These are phyloP conservation scores for Nannoperca obscura DNA, from an alignment of 2,797 vertebrate species.

Conservation along the genomic window DNA sequence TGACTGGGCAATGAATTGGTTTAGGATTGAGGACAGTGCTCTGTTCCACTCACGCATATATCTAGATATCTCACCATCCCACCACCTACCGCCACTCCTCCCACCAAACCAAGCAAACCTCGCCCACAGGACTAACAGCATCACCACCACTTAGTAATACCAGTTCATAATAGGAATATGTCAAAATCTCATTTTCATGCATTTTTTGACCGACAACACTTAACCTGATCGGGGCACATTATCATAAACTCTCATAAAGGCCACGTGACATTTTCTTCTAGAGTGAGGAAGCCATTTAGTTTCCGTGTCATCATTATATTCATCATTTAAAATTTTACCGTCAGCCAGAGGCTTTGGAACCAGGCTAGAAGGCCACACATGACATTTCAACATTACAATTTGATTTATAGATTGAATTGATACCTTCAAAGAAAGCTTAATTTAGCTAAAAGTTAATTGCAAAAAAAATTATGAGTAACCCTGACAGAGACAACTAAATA, in stretches of 20 bases:
- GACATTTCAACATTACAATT: not conserved
- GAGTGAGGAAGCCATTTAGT: not conserved
- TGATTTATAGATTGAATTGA: not conserved
- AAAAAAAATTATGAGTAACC: not conserved
- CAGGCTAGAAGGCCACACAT: not conserved
- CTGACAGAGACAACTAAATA: not conserved
- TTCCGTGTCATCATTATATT: not conserved
- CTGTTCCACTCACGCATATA: not conserved
- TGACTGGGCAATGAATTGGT: not conserved
- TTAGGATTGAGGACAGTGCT: conserved; percentile 1
- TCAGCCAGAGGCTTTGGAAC: not conserved
- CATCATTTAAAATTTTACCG: not conserved
- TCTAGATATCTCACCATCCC: not conserved
- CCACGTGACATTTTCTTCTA: not conserved
- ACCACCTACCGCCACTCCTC: not conserved
- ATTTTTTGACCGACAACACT: not conserved
- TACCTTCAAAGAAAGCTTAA: not conserved
- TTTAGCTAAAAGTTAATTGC: not conserved
- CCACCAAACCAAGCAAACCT: conserved; percentile 27
- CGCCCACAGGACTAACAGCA: conserved; percentile 4
- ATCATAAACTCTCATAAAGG: not conserved
- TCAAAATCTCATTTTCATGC: not conserved
- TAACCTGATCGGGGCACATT: not conserved
- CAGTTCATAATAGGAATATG: not conserved
- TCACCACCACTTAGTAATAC: conserved; percentile 27